Evolutionary conservation across 1,140 invertebrate species (phyloP).

Genomic region (Elysia chlorotica): DNA sequence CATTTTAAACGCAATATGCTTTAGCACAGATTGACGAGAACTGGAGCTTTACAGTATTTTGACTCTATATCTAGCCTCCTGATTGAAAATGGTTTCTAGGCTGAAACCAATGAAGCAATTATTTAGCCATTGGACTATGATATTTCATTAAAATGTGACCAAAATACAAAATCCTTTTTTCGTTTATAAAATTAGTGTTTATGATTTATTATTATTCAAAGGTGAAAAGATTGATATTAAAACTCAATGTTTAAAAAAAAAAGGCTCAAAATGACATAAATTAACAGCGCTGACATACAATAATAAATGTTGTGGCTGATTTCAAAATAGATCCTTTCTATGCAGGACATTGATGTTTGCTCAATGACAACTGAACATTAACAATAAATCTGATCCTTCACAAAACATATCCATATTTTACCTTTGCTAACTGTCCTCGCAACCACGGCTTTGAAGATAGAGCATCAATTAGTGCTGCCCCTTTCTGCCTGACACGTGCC

Average conservation of each 20-base stretch:
- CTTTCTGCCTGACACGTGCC: slow-evolving; percentile 56
- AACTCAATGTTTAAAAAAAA: neutral
- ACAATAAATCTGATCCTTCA: neutral
- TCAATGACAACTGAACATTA: neutral
- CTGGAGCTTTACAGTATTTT: too few species aligned
- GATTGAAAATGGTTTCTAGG: too few species aligned
- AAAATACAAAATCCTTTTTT: too few species aligned
- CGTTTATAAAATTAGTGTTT: neutral
- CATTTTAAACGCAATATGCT: too few species aligned
- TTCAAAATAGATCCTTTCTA: neutral
- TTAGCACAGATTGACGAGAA: too few species aligned
- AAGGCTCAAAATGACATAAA: neutral
- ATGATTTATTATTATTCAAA: neutral
- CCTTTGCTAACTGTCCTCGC: slow-evolving; percentile 53
- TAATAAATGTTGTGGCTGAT: neutral
- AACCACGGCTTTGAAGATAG: slow-evolving; percentile 50
- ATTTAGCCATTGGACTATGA: too few species aligned
- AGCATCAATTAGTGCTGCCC: slow-evolving; percentile 47
- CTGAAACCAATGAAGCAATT: too few species aligned
- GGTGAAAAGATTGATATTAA: neutral
- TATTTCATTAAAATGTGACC: too few species aligned
- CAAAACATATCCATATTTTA: slow-evolving; percentile 13
- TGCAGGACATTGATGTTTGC: neutral
- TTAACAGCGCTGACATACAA: neutral
- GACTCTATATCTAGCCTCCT: too few species aligned